A percentile compares a stretch with the other conserved stretches of the same genome.
phyloP scores from a whole-genome alignment of 2,113 vertebrate genomes.

The Hystrix brachyura region DNA sequence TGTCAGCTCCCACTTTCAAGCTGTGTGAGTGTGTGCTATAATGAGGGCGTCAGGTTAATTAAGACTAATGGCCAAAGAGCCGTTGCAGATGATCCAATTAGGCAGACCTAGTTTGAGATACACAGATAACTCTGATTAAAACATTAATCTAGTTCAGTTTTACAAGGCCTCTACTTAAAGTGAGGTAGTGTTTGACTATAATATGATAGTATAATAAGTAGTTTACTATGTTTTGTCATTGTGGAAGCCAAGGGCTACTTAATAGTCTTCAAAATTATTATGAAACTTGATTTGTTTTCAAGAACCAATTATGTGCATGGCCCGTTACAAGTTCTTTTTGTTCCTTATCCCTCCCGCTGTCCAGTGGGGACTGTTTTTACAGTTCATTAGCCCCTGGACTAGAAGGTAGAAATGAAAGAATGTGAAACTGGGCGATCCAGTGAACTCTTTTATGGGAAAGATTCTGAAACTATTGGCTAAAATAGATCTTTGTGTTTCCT shows the following conservation, averaged over 20 bases:
- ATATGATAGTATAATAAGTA: slow-evolving; percentile 64
- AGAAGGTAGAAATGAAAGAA: slow-evolving; percentile 38
- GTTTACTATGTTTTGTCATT: slow-evolving; percentile 55
- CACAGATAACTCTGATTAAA: slow-evolving; percentile 55
- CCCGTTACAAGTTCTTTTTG: slow-evolving; percentile 61
- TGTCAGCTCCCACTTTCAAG: not conserved
- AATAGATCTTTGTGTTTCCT: not conserved
- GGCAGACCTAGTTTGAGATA: slow-evolving; percentile 28
- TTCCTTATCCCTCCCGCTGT: slow-evolving; percentile 47
- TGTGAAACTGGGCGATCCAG: not conserved
- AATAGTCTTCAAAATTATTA: slow-evolving; percentile 50
- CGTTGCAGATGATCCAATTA: slow-evolving; percentile 39
- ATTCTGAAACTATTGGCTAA: not conserved
- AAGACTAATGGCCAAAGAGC: slow-evolving; percentile 51
- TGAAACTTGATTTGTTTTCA: slow-evolving; percentile 55
- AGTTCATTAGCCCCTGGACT: slow-evolving; percentile 37
- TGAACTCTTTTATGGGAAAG: not conserved
- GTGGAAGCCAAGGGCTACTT: slow-evolving; percentile 36
- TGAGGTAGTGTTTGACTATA: slow-evolving; percentile 47
- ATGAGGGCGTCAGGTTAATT: slow-evolving; percentile 46
- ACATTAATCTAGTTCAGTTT: slow-evolving; percentile 56
- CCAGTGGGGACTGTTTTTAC: not conserved
- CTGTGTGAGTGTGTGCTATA: not conserved
- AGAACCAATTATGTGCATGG: slow-evolving; percentile 38
- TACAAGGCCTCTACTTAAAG: slow-evolving; percentile 52